Percentiles rank a stretch among this genome's conserved stretches.
Evolutionary conservation across 2,797 vertebrate genomes (phyloP).

Genomic region (Carcharodon carcharias): DNA sequence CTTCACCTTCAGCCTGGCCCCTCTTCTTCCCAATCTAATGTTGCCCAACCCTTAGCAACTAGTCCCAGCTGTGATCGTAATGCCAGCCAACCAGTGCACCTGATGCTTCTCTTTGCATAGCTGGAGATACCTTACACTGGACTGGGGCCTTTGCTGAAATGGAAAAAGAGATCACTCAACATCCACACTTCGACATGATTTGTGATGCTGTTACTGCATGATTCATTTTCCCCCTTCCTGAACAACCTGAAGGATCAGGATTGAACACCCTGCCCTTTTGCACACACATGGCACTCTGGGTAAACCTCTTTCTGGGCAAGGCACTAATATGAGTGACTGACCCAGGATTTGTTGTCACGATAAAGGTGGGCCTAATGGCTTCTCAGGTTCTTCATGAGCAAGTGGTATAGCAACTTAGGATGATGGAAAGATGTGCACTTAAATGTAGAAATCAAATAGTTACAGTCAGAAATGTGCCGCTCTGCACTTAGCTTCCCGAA

Average conservation of each 20-base stretch:
- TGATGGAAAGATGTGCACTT: no score
- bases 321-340: neutral
- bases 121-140: neutral
- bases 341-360: neutral
- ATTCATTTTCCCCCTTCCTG: neutral
- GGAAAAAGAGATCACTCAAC: neutral
- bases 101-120: neutral
- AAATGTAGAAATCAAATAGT: neutral
- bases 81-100: neutral
- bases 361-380: neutral
- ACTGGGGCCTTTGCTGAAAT: neutral
- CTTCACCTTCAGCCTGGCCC: neutral
- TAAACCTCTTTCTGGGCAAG: neutral
- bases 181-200: neutral
- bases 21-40: neutral
- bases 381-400: neutral
- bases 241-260: neutral
- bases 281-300: neutral
- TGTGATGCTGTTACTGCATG: neutral
- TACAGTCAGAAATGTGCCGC: neutral
- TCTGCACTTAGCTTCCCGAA: neutral
- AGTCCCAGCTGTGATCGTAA: neutral
- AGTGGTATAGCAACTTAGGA: neutral
- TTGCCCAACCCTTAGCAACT: neutral
- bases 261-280: neutral